Conservation (phyloP, 2,797 vertebrate species). For the Triplophysa yarkandensis region DNA sequence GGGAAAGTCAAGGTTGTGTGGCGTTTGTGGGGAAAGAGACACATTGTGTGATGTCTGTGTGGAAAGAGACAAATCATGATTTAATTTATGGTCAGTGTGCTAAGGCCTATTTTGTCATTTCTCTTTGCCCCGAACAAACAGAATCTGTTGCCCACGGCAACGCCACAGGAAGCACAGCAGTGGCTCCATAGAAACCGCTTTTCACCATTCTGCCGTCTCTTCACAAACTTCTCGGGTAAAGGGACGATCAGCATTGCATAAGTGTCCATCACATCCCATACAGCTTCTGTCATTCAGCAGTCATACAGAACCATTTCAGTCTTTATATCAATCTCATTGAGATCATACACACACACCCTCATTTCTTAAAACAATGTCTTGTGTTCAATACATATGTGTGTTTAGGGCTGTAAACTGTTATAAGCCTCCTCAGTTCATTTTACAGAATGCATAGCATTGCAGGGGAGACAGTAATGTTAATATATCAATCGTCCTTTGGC, state of each 20-base stretch:
- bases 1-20: background rate
- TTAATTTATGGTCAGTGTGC: slow-evolving; percentile 34
- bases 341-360: background rate
- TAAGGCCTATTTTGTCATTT: slow-evolving; percentile 41
- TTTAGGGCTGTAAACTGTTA: background rate
- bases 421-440: background rate
- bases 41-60: slow-evolving; percentile 37
- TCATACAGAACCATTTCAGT: slow-evolving; percentile 8
- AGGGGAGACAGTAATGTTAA: background rate
- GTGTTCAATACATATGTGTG: background rate
- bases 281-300: slow-evolving; percentile 32
- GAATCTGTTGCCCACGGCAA: slow-evolving; percentile 92
- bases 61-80: slow-evolving; percentile 27
- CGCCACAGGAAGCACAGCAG: slow-evolving; percentile 94
- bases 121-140: slow-evolving; percentile 73
- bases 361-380: background rate
- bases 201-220: slow-evolving; percentile 89
- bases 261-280: slow-evolving; percentile 38
- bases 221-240: slow-evolving; percentile 95
- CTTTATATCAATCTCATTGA: slow-evolving; percentile 13
- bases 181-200: slow-evolving; percentile 96
- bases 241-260: slow-evolving; percentile 15
- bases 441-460: background rate
- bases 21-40: slow-evolving; percentile 15
- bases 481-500: background rate